Conservation (phyloP, 1,140 invertebrate species). For the Drosophila paulistorum region DNA sequence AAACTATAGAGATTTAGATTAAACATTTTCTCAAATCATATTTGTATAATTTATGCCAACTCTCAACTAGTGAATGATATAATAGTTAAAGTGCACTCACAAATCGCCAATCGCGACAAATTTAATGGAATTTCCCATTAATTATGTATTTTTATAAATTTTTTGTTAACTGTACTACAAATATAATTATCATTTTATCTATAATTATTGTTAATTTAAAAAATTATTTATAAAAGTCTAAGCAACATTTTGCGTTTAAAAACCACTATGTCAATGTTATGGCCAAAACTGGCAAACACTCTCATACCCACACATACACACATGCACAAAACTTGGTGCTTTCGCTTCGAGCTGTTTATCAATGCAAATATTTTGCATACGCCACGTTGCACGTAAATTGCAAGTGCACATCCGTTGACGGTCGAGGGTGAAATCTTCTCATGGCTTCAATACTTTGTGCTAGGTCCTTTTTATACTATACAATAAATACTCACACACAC, state of each 20-base stretch:
- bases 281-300: conserved; percentile 23
- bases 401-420: conserved; percentile 71
- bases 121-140: too few species aligned
- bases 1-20: too few species aligned
- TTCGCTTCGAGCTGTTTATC: conserved; percentile 70
- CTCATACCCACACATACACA: conserved; percentile 7
- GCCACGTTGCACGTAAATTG: conserved; percentile 79
- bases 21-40: too few species aligned
- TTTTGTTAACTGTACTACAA: too few species aligned
- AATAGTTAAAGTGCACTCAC: too few species aligned
- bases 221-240: conserved; percentile 5
- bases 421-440: conserved; percentile 26
- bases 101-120: too few species aligned
- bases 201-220: neutral
- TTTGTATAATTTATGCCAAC: too few species aligned
- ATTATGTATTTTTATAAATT: too few species aligned
- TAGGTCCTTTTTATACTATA: conserved; percentile 1
- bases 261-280: conserved; percentile 38
- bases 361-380: conserved; percentile 81
- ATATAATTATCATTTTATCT: too few species aligned
- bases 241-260: conserved; percentile 26
- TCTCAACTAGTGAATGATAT: too few species aligned
- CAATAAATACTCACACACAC: conserved; percentile 58
- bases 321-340: conserved; percentile 23
- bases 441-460: conserved; percentile 58